These are phyloP conservation scores for Symphodus melops DNA, from an alignment of 2,113 vertebrate genomes.

Conservation along the genomic window DNA sequence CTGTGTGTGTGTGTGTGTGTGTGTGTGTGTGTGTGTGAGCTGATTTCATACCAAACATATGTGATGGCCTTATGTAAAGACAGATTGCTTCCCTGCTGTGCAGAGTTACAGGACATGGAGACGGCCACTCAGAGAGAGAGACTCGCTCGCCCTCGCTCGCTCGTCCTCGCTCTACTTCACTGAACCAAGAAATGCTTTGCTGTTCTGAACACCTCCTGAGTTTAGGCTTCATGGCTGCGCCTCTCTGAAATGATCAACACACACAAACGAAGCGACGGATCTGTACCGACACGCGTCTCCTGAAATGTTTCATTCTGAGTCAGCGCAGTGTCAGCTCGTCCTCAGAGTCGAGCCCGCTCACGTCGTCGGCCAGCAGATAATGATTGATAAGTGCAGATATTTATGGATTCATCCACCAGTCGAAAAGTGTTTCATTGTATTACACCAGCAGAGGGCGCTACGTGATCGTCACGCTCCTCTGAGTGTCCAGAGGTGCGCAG, in stretches of 20 bases:
- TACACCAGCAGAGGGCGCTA: too few species aligned
- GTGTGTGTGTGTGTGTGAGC: background rate
- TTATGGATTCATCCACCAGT: too few species aligned
- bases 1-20: background rate
- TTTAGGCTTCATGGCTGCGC: background rate
- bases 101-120: background rate
- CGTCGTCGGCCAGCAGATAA: too few species aligned
- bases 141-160: too few species aligned
- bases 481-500: too few species aligned
- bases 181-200: background rate
- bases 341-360: too few species aligned
- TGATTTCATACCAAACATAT: constrained; percentile 31
- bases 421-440: too few species aligned
- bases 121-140: background rate
- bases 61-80: constrained; percentile 5
- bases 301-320: background rate
- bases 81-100: constrained; percentile 24
- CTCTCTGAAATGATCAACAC: background rate
- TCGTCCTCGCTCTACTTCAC: background rate
- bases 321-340: too few species aligned
- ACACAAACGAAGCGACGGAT: background rate
- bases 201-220: background rate
- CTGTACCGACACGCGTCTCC: background rate
- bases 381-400: too few species aligned
- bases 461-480: too few species aligned